Conservation (phyloP, 2,113 vertebrate genomes). For the Euleptes europaea region DNA sequence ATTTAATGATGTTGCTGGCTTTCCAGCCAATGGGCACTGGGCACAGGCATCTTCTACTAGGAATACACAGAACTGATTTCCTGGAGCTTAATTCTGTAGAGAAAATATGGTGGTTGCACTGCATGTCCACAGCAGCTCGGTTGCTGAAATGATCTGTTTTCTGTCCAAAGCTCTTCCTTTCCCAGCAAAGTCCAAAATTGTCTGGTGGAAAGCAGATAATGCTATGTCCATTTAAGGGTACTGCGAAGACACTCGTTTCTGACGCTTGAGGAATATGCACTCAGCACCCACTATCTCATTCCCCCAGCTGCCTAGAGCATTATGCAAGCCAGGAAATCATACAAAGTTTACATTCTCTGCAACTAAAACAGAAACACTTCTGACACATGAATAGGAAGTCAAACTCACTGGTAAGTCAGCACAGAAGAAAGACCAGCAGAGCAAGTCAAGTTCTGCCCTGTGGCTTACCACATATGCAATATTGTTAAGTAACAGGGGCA, state of each 20-base stretch:
- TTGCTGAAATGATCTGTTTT: neutral
- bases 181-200: neutral
- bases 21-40: neutral
- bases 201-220: neutral
- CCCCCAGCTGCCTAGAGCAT: neutral
- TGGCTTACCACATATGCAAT: neutral
- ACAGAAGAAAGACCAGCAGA: neutral
- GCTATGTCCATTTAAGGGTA: neutral
- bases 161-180: conserved; percentile 4
- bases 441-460: neutral
- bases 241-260: neutral
- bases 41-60: neutral
- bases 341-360: conserved; percentile 46
- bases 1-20: neutral
- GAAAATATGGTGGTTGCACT: neutral
- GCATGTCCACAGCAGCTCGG: neutral
- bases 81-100: neutral
- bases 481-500: neutral
- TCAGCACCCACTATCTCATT: neutral
- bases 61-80: neutral
- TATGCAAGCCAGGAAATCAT: conserved; percentile 48
- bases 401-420: neutral
- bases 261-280: neutral
- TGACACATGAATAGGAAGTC: neutral
- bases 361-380: conserved; percentile 28